Evolutionary conservation across 2,797 vertebrate genomes (phyloP).

Genomic region (Gobionotothen gibberifrons): DNA sequence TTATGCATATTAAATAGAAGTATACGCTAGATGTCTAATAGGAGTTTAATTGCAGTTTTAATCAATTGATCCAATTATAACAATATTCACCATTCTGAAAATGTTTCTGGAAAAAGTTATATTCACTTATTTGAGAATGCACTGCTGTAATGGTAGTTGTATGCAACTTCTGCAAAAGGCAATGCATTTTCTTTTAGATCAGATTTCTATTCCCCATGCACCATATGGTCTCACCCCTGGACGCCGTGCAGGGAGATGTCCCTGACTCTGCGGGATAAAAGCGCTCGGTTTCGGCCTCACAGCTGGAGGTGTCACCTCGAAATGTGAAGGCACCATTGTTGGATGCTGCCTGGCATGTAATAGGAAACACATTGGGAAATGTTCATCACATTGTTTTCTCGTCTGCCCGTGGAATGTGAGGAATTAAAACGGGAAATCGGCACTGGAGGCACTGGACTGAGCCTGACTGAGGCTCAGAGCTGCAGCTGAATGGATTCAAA

Average conservation of each 20-base stretch:
- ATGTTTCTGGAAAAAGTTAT: slow-evolving; percentile 28
- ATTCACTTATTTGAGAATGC: neutral
- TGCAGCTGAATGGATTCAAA: slow-evolving; percentile 43
- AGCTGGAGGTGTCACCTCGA: slow-evolving; percentile 83
- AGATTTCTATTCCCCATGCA: slow-evolving; percentile 36
- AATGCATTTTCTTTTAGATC: slow-evolving; percentile 22
- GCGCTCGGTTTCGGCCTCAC: slow-evolving; percentile 71
- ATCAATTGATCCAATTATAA: slow-evolving; percentile 35
- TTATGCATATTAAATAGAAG: neutral
- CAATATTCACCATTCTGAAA: neutral
- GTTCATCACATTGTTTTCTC: slow-evolving; percentile 76
- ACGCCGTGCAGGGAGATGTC: slow-evolving; percentile 61
- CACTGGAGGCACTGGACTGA: slow-evolving; percentile 47
- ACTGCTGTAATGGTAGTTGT: slow-evolving; percentile 1
- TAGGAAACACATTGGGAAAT: slow-evolving; percentile 90
- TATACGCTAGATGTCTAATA: neutral
- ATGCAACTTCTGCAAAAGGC: slow-evolving; percentile 13
- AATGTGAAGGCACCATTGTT: slow-evolving; percentile 68
- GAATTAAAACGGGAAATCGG: slow-evolving; percentile 75
- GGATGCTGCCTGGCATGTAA: slow-evolving; percentile 78
- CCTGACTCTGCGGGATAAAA: slow-evolving; percentile 72
- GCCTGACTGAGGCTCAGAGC: slow-evolving; percentile 20
- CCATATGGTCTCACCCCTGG: slow-evolving; percentile 73
- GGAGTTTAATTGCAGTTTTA: slow-evolving; percentile 27
- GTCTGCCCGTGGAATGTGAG: slow-evolving; percentile 79